Evolutionary conservation across 2,797 vertebrate genomes (phyloP).

Genomic region (Clarias pachynema): DNA sequence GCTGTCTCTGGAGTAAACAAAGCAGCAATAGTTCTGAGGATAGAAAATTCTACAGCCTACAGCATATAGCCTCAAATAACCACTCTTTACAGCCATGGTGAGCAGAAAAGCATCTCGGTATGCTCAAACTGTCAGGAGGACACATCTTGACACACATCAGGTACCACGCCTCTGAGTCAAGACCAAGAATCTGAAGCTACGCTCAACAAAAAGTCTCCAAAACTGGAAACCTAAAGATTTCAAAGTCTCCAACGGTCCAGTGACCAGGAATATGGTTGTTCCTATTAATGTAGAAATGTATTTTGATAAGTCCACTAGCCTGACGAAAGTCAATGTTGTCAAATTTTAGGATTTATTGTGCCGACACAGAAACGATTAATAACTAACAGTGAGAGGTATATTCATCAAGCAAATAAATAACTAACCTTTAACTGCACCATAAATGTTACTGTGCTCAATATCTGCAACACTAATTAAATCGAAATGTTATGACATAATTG

Average conservation of each 20-base stretch:
- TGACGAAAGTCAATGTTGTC: neutral
- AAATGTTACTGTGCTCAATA: neutral
- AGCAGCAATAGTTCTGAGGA: too few species aligned
- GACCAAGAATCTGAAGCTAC: neutral
- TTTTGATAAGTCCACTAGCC: neutral
- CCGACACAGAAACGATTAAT: neutral
- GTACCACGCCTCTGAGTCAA: neutral
- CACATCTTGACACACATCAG: neutral
- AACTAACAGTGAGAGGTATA: neutral
- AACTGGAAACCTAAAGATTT: neutral
- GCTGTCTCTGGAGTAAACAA: neutral
- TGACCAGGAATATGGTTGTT: neutral
- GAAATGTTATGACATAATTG: constrained; percentile 3
- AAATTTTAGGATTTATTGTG: neutral
- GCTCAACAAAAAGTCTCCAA: neutral
- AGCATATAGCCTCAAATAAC: neutral
- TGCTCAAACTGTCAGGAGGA: neutral
- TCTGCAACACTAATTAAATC: constrained; percentile 15
- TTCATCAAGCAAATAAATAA: constrained; percentile 7
- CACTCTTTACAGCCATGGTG: neutral
- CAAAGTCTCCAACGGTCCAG: neutral
- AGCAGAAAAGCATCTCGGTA: neutral
- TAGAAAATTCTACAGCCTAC: neutral
- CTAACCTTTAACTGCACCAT: constrained; percentile 17
- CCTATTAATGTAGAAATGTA: neutral